Conservation (phyloP, 2,888 invertebrate genomes). For the Drosophila heteroneura region DNA sequence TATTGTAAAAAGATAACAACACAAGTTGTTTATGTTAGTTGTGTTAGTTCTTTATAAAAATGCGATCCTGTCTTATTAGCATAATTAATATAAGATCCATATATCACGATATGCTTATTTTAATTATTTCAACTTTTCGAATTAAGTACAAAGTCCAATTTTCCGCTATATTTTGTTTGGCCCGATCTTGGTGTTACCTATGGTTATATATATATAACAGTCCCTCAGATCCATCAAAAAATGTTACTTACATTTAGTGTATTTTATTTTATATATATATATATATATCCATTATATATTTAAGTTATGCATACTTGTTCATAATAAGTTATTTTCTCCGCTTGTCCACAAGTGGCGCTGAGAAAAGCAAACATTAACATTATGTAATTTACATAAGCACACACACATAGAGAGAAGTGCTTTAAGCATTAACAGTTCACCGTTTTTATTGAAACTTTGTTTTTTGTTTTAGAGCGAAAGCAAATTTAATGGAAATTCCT, state of each 20-base stretch:
- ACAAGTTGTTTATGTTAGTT: neutral
- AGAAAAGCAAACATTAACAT: slow-evolving; percentile 6
- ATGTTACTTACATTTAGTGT: neutral
- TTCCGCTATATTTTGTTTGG: neutral
- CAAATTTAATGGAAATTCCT: slow-evolving; percentile 64
- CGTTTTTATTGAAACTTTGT: slow-evolving; percentile 56
- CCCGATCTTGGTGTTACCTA: neutral
- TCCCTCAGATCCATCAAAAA: neutral
- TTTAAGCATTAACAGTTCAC: slow-evolving; percentile 48
- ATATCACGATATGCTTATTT: neutral
- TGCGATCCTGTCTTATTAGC: neutral
- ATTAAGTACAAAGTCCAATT: neutral
- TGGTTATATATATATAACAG: neutral
- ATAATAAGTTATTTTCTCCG: neutral
- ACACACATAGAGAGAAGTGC: neutral
- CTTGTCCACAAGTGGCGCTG: neutral
- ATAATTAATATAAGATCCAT: neutral
- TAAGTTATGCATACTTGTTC: neutral
- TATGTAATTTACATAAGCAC: slow-evolving; percentile 22
- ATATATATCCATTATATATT: neutral
- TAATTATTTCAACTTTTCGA: neutral
- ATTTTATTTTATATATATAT: neutral
- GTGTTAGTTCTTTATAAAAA: neutral
- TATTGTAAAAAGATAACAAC: neutral
- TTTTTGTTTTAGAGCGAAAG: slow-evolving; percentile 45